These are phyloP conservation scores for Drosophila pectinifera DNA, from an alignment of 1,140 invertebrate species.

Conservation along the genomic window DNA sequence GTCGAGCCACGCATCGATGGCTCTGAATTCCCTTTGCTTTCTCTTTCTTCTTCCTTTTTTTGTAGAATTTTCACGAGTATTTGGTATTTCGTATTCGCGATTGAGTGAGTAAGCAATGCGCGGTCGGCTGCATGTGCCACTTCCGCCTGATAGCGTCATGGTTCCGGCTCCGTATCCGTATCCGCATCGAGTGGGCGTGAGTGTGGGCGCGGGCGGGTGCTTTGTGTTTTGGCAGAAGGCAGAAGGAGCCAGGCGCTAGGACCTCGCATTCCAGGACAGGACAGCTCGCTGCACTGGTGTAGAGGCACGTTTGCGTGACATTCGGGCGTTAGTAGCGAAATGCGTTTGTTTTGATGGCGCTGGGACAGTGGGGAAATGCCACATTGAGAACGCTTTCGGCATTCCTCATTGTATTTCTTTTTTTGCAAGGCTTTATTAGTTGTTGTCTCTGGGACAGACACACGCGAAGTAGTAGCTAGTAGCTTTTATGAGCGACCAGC, in stretches of 20 bases:
- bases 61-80: slow-evolving; percentile 21
- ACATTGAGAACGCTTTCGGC: slow-evolving; percentile 52
- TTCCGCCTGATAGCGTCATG: slow-evolving; percentile 81
- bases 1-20: slow-evolving; percentile 55
- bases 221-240: neutral
- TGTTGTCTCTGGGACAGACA: slow-evolving; percentile 51
- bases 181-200: slow-evolving; percentile 52
- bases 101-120: slow-evolving; percentile 69
- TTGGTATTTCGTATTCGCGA: slow-evolving; percentile 49
- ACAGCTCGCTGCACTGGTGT: slow-evolving; percentile 38
- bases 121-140: slow-evolving; percentile 79
- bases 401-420: slow-evolving; percentile 17
- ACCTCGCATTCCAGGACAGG: slow-evolving; percentile 38
- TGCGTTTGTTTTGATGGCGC: slow-evolving; percentile 66
- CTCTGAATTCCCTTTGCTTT: slow-evolving; percentile 53
- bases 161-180: slow-evolving; percentile 67
- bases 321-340: slow-evolving; percentile 65
- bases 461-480: slow-evolving; percentile 32
- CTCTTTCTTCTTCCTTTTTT: slow-evolving; percentile 20
- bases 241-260: slow-evolving; percentile 8
- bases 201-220: neutral
- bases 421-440: slow-evolving; percentile 50
- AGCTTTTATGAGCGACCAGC: slow-evolving; percentile 17
- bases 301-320: slow-evolving; percentile 71
- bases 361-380: slow-evolving; percentile 57